Percentiles rank a stretch among this genome's conserved stretches.
phyloP scores from a whole-genome alignment of 2,888 invertebrate genomes.

The Acanthoscelides obtectus region DNA sequence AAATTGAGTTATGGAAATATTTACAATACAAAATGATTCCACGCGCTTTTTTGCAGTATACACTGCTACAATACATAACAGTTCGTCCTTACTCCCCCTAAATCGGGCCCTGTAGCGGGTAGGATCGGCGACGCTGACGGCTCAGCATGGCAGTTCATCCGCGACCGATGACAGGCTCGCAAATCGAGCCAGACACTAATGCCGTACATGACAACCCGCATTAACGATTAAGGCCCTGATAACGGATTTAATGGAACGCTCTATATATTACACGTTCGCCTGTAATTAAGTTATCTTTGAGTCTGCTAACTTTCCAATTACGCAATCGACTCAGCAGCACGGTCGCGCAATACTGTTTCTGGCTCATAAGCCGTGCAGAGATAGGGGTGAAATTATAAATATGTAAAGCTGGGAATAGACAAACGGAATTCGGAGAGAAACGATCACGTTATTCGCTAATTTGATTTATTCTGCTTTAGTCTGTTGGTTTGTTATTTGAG shows the following conservation, averaged over 20 bases:
- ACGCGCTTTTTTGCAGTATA: too few species aligned
- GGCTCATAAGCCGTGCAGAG: background rate
- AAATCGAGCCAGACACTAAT: slow-evolving; percentile 46
- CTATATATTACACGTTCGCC: slow-evolving; percentile 42
- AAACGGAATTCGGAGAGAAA: background rate
- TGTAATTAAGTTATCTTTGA: slow-evolving; percentile 43
- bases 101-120: background rate
- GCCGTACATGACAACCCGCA: slow-evolving; percentile 46
- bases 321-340: slow-evolving; percentile 30
- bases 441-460: too few species aligned
- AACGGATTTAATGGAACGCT: slow-evolving; percentile 46
- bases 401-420: background rate
- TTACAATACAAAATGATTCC: too few species aligned
- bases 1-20: too few species aligned
- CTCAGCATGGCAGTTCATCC: slow-evolving; percentile 8
- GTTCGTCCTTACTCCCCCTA: too few species aligned
- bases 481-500: too few species aligned
- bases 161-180: slow-evolving; percentile 35
- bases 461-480: too few species aligned
- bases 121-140: slow-evolving; percentile 24
- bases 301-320: slow-evolving; percentile 44
- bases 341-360: background rate
- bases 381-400: background rate
- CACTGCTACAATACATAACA: too few species aligned
- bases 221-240: slow-evolving; percentile 46